phyloP scores from a whole-genome alignment of 2,888 invertebrate genomes.

The Aspidiotus rigidus region DNA sequence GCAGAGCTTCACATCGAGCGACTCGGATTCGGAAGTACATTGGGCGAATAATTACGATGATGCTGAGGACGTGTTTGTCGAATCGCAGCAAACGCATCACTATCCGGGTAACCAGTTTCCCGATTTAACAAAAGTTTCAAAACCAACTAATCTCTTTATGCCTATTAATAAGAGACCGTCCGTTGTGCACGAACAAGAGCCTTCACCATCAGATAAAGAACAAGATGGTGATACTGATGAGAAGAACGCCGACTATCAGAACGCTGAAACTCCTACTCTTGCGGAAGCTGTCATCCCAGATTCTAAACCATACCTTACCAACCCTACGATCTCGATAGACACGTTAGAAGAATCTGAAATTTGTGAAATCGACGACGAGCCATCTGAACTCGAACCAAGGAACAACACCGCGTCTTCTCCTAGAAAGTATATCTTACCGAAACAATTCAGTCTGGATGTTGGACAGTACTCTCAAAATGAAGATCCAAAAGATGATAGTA shows the following conservation, averaged over 20 bases:
- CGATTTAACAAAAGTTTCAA: conserved; percentile 10
- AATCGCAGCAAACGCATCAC: conserved; percentile 3
- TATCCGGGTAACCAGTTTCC: conserved; percentile 12
- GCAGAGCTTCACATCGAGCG: conserved; percentile 8
- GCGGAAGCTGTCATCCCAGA: not conserved
- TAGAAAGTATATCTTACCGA: conserved; percentile 46
- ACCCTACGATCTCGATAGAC: conserved; percentile 19
- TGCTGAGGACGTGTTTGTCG: conserved; percentile 23
- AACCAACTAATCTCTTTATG: not conserved
- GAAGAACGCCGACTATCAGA: not conserved
- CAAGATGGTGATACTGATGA: not conserved
- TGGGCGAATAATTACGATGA: conserved; percentile 7
- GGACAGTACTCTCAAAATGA: conserved; percentile 55
- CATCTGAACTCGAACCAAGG: conserved; percentile 38
- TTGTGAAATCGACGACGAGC: conserved; percentile 34
- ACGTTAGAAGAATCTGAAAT: conserved; percentile 37
- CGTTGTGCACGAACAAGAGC: not conserved
- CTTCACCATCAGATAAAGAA: not conserved
- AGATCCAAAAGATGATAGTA: conserved; percentile 62
- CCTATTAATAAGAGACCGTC: not conserved
- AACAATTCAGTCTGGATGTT: conserved; percentile 68
- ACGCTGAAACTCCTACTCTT: conserved; percentile 1
- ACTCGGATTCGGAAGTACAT: conserved; percentile 17
- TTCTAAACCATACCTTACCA: conserved; percentile 9
- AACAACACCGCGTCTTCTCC: conserved; percentile 49